These are phyloP conservation scores for Phrynocephalus guinanensis DNA, from an alignment of 2,797 vertebrate genomes.

Conservation along the genomic window DNA sequence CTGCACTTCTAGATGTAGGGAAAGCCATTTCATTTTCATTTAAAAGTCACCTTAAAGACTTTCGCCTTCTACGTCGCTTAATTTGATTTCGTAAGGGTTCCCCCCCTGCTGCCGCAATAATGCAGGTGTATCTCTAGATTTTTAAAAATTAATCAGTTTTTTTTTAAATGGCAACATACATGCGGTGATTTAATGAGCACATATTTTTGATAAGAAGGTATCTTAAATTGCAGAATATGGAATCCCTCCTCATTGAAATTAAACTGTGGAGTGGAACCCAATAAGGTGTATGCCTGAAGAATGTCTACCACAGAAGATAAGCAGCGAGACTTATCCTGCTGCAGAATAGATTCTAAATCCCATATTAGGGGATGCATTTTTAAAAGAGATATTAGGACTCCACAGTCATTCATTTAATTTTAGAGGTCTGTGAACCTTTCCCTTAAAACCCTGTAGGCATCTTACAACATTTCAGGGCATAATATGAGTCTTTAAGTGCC, in stretches of 20 bases:
- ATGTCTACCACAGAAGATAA: background rate
- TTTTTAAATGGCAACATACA: constrained; percentile 12
- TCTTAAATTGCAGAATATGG: no score
- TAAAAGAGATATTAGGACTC: background rate
- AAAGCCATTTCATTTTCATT: constrained; percentile 82
- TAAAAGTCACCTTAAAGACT: constrained; percentile 80
- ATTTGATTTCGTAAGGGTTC: constrained; percentile 73
- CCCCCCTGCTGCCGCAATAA: constrained; percentile 64
- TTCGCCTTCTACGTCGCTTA: constrained; percentile 73
- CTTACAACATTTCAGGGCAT: background rate
- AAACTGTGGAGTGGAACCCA: background rate
- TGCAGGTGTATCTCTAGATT: constrained; percentile 15
- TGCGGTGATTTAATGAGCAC: constrained; percentile 22
- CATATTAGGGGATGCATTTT: no score
- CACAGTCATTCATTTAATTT: background rate
- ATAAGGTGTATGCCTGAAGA: background rate
- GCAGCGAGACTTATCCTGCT: no score
- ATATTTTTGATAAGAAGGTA: constrained; percentile 33
- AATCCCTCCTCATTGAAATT: background rate
- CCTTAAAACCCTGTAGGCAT: background rate
- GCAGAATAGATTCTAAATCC: no score
- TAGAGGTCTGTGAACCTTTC: background rate
- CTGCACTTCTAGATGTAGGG: constrained; percentile 73
- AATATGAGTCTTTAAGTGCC: no score
- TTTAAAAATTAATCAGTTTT: background rate